Base-by-base conservation (phyloP, 2,888 invertebrate genomes). In the Hyppa rectilinea region DNA sequence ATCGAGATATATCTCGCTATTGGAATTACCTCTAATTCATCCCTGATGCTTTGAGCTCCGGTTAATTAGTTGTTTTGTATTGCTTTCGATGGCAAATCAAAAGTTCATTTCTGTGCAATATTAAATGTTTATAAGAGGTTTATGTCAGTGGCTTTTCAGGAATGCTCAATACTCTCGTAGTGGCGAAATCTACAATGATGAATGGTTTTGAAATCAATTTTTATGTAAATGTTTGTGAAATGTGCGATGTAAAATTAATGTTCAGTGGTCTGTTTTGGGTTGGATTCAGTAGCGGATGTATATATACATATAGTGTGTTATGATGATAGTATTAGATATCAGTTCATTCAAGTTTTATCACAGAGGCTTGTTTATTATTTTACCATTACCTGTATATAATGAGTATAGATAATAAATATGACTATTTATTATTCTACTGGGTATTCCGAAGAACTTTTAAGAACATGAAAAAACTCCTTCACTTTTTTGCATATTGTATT, bases 41-140 rank as follows among this genome's bases (percentile, higher is more conserved):
- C 38, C 29, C 17, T n/a, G 10, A 47, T 53, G 55, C 47, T 70
- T 64, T 80, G 62, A 70, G 55, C 23, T 66, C 17, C 1, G 14
- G 43, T 56, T 61, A 67, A 78, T 80, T 75, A 69, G 76, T 34
- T 38, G 50, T 59, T 55, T 65, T 60, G 62, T 52, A 60, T 43
- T 38, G 49, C 50, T 55, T 23, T 59, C 69, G 50, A 75, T 63
- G 14, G 43, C 14, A 31, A 66, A 70, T 66, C 40, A 59, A 49
- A 50, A 49, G 26, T 9, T 40, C 12, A 45, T 60, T 50, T 45
- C n/a, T 38, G 10, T 38, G 20, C 5, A 29, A 40, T 56, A 43
- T n/a, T 49, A 5, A 36, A 43, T 43, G n/a, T 43, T 38, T 34
- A 52, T 50, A 56, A 36, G 34, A 31, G 29, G 40, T 47, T 49